Base-by-base conservation (phyloP, 1,140 invertebrate genomes). In the Anoplophora glabripennis region DNA sequence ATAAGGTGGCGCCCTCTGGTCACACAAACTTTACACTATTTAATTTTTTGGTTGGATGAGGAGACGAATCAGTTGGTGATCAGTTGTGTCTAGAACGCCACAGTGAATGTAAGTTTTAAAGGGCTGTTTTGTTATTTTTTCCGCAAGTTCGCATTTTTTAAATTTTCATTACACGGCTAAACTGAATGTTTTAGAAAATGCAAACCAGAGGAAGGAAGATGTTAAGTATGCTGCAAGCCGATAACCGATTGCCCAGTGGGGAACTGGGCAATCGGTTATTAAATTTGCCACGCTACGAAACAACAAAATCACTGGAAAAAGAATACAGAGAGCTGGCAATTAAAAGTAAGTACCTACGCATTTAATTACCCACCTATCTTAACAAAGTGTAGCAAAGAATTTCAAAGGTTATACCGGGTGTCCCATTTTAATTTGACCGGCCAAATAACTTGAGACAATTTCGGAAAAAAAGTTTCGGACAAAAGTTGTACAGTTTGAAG, bases 331-430 rank as follows among this genome's bases (percentile, higher is more conserved):
- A 44, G 12, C 41, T 42, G 41, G 41, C 41, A 42, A 42, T 42
- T 42, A 42, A 42, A 42, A 42, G 41, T 42, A 17, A 42, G 41
- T 42, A 44, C 41, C 41, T n/a, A n/a, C n/a, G n/a, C 41, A 44
- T 44, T 44, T 3, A 17, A 44, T 44, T 15, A 44, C 9, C n/a
- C 12, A 44, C 9, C 9, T 1, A 44, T 44, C 1, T 11, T 44
- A 44, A 11, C 41, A 44, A 44, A 44, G 41, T 44, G 9, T 17
- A 3, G 41, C 41, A 44, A 44, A 14, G 12, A 44, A n/a, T n/a
- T n/a, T n/a, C n/a, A n/a, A n/a, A n/a, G n/a, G n/a, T n/a, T n/a
- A n/a, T n/a, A n/a, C n/a, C n/a, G n/a, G n/a, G n/a, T n/a, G n/a
- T n/a, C n/a, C n/a, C n/a, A n/a, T n/a, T n/a, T n/a, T n/a, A n/a